Percentiles rank a stretch among this genome's conserved stretches.
These are phyloP conservation scores for Meteorus colon DNA, from an alignment of 2,888 invertebrate species.

Conservation along the genomic window DNA sequence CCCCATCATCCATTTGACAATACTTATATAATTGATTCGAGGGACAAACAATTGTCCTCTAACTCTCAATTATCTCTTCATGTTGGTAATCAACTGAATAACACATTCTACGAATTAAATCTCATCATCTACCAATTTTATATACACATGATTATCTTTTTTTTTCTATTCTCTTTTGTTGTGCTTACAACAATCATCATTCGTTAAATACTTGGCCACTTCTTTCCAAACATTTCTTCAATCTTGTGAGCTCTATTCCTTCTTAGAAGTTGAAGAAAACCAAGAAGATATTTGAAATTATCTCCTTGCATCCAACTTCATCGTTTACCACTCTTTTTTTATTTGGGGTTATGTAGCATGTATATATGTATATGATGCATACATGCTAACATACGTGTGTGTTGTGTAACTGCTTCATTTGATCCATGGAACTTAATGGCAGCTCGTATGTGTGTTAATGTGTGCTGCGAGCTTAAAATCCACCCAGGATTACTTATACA, in stretches of 20 bases:
- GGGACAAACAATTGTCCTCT: slow-evolving; percentile 13
- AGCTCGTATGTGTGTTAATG: slow-evolving; percentile 3
- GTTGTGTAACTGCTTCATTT: slow-evolving; percentile 9
- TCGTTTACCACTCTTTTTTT: neutral
- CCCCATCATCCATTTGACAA: neutral
- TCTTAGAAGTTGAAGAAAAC: neutral
- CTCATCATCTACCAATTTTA: slow-evolving; percentile 9
- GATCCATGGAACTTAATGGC: slow-evolving; percentile 11
- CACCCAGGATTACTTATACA: neutral
- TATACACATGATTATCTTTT: slow-evolving; percentile 15
- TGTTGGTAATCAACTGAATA: neutral
- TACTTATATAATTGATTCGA: slow-evolving; percentile 27
- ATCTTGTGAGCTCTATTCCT: neutral
- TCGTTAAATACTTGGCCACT: neutral
- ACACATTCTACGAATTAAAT: slow-evolving; percentile 27
- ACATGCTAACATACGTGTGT: no score
- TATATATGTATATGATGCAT: neutral
- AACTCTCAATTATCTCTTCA: neutral
- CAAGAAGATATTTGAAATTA: neutral
- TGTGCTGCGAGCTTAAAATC: slow-evolving; percentile 12
- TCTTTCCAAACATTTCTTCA: neutral
- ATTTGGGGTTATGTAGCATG: neutral
- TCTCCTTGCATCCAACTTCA: neutral
- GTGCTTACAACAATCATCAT: neutral
- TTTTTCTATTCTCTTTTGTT: neutral